Evolutionary conservation across 2,113 vertebrate genomes (phyloP), one percentile per base, ranked within the genome.

Genomic region (Mastomys coucha): DNA sequence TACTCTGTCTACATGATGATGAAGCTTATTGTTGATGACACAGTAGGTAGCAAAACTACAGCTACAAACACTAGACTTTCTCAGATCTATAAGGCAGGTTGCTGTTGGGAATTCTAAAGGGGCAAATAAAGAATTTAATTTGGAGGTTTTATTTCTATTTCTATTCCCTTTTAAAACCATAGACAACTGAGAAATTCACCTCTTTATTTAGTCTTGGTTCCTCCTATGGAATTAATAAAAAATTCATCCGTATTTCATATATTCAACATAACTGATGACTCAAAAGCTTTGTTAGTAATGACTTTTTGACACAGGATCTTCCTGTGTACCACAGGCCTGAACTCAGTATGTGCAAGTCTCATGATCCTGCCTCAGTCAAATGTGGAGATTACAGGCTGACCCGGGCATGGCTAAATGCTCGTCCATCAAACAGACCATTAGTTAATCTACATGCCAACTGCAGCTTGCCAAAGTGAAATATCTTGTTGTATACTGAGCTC

Each of bases 381-480:
- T 75, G 70, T 36, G 58, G 36, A n/a, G 24, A 89, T 72, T 39
- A 84, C 4, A 84, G 53, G 13, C 36, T 56, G 36, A 73, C 36
- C 4, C 16, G 5, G 16, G 42, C 4, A 88, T 17, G 36, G 51
- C 49, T n/a, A 95, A 91, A 72, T 94, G 63, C 45, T 97, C 94
- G 96, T 81, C 36, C 93, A 88, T 69, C 86, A 91, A 89, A 24
- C 53, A 94, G 69, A 72, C 69, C 63, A 81, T 70, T 95, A 82
- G 69, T 95, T 42, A 78, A 76, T 73, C 19, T 91, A 58, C 69
- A 80, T 84, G 22, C 49, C 76, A 95, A 94, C 85, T 73, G 13
- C 28, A 94, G 72, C 65, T 89, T 89, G 73, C 45, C 73, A 77
- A 95, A 87, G 91, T 76, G 77, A 96, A 96, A 96, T 82, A 94